Evolutionary conservation across 1,140 invertebrate genomes (phyloP).

Genomic region (Homalodisca vitripennis): DNA sequence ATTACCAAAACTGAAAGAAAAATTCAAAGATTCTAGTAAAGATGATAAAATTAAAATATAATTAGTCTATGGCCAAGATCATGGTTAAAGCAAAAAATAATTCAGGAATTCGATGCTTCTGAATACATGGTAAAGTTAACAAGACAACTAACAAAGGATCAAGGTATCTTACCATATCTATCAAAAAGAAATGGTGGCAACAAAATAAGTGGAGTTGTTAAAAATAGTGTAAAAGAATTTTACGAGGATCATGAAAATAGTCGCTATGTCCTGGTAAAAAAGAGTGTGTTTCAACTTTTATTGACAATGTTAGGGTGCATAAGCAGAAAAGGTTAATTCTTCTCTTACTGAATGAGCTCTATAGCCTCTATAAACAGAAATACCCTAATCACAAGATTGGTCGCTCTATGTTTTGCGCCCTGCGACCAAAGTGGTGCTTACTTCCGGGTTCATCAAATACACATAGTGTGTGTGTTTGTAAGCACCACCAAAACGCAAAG

Average conservation of each 20-base stretch:
- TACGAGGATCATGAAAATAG: slow-evolving; percentile 37
- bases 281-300: slow-evolving; percentile 30
- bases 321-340: slow-evolving; percentile 34
- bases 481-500: slow-evolving; percentile 33
- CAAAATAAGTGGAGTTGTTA: too few relatives aligned
- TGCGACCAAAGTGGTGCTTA: slow-evolving; percentile 34
- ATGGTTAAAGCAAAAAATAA: too few relatives aligned
- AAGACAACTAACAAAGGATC: too few relatives aligned
- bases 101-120: too few relatives aligned
- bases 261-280: slow-evolving; percentile 33
- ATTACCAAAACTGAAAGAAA: too few relatives aligned
- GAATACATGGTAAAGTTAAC: too few relatives aligned
- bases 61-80: too few relatives aligned
- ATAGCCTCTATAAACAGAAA: slow-evolving; percentile 32
- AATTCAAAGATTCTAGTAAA: too few relatives aligned
- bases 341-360: slow-evolving; percentile 30
- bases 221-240: too few relatives aligned
- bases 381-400: slow-evolving; percentile 31
- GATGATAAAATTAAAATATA: too few relatives aligned
- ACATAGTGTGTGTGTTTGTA: slow-evolving; percentile 37
- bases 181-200: too few relatives aligned
- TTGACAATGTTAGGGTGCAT: slow-evolving; percentile 28
- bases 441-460: slow-evolving; percentile 34
- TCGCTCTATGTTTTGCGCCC: slow-evolving; percentile 29
- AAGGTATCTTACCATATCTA: too few relatives aligned